Conservation (phyloP, 2,113 vertebrate genomes). For the Psittacara wagleri region DNA sequence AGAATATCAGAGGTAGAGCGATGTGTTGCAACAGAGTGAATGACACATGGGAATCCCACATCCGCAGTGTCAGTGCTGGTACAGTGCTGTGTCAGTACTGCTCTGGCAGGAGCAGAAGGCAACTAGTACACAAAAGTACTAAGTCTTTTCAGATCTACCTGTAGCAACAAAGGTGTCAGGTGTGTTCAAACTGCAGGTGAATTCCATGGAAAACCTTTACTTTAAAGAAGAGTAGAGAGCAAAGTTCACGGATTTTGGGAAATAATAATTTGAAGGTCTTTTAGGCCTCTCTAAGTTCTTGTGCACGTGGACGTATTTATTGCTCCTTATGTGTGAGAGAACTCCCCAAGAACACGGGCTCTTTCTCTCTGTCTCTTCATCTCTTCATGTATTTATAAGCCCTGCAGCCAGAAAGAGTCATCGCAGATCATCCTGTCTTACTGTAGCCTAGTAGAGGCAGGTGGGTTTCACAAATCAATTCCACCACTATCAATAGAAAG, state of each 20-base stretch:
- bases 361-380: background rate
- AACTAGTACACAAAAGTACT: background rate
- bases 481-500: background rate
- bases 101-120: background rate
- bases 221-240: background rate
- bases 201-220: background rate
- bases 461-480: background rate
- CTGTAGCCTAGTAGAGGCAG: background rate
- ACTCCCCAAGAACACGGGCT: background rate
- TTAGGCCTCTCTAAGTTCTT: background rate
- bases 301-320: background rate
- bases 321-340: background rate
- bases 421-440: background rate
- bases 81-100: background rate
- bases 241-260: background rate
- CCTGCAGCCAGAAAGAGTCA: background rate
- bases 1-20: constrained; percentile 8
- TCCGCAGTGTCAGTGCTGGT: background rate
- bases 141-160: background rate
- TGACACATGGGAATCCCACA: background rate
- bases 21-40: background rate
- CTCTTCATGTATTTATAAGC: background rate
- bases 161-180: background rate
- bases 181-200: background rate
- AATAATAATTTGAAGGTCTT: background rate